A percentile compares a stretch with the other conserved stretches of the same genome.
phyloP scores from a whole-genome alignment of 2,113 vertebrate genomes.

The Microtus ochrogaster region DNA sequence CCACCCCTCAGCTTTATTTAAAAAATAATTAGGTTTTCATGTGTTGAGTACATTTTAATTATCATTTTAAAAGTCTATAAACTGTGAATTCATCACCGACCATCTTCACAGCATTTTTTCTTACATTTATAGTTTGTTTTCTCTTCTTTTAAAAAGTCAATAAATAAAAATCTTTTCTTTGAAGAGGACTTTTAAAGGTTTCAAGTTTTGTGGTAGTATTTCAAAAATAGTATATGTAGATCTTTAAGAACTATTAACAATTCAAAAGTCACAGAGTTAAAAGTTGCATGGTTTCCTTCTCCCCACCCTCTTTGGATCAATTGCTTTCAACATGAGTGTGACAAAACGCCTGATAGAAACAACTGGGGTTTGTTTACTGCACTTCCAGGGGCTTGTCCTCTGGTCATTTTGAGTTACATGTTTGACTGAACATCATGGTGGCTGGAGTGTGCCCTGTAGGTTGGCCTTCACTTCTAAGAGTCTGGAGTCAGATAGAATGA shows the following conservation, averaged over 20 bases:
- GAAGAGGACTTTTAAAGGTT: neutral
- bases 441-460: neutral
- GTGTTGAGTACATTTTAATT: neutral
- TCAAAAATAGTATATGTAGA: neutral
- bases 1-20: neutral
- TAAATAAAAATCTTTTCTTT: neutral
- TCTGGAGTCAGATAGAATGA: neutral
- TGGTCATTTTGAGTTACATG: neutral
- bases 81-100: neutral
- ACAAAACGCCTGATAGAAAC: neutral
- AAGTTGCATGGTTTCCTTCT: fast-evolving
- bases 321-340: neutral
- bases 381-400: neutral
- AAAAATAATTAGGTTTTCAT: neutral
- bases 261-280: neutral
- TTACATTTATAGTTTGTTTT: neutral
- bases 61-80: neutral
- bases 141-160: neutral
- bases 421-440: neutral
- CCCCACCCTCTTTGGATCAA: neutral
- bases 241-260: neutral
- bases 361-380: neutral
- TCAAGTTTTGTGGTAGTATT: neutral
- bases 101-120: neutral
- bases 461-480: neutral